Evolutionary conservation across 2,113 vertebrate species (phyloP), one percentile per base, ranked within the genome.

Genomic region (Myotis yumanensis): DNA sequence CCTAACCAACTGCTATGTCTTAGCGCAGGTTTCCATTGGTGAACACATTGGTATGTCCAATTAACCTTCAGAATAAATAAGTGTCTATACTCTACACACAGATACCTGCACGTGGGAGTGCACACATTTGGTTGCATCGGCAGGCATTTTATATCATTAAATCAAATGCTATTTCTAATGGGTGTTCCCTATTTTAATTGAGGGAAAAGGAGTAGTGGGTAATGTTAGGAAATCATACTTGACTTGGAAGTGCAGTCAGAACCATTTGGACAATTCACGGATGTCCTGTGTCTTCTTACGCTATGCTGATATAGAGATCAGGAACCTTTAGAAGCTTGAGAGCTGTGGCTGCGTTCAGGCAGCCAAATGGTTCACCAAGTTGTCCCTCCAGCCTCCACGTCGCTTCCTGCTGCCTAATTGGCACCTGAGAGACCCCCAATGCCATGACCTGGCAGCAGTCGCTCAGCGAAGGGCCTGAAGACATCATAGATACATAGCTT

Each of bases 41-140:
- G 71, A 85, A 90, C 84, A 68, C 6, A 37, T 37, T 62, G 11
- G 72, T 30, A n/a, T 46, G 11, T 64, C 28, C 62, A 40, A 30
- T 68, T 83, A 69, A 77, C 77, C 40, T 95, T 80, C 77, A 37
- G 8, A 87, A 57, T 96, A 23, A 83, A 68, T 72, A 51, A 28
- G 14, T 40, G 54, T 59, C 10, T 57, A 15, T 51, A 43, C 10
- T 59, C 10, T 57, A 15, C 62, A 43, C 10, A 32, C 54, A 35
- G 22, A 77, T 17, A 68, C 0, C 25, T 16, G 46, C 4, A 35
- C 2, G 23, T 17, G 11, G 10, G 51, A 6, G 25, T 28, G 4
- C 16, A 25, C 14, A 71, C 62, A 69, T 66, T 57, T 79, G 11
- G 20, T 59, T 86, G 37, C 40, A 9, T 84, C 85, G 77, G n/a